Evolutionary conservation across 2,113 vertebrate species (phyloP).

Genomic region (Arvicanthis niloticus): DNA sequence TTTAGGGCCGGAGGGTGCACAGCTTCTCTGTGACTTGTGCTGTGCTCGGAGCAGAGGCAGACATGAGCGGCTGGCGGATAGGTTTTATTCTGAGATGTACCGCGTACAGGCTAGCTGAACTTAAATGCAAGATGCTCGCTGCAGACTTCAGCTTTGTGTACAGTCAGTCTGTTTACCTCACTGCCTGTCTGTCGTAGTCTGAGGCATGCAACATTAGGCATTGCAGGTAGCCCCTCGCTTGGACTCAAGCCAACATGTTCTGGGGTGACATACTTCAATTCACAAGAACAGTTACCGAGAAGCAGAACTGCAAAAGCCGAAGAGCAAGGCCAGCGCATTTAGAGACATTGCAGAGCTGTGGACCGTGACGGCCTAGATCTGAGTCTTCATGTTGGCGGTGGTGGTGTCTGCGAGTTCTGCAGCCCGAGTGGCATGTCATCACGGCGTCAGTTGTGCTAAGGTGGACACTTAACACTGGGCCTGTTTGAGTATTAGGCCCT

Average conservation of each 20-base stretch:
- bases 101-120: background rate
- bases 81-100: background rate
- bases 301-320: background rate
- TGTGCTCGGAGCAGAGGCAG: background rate
- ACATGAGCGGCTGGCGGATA: background rate
- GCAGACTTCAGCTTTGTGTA: too few species aligned
- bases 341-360: background rate
- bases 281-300: background rate
- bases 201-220: background rate
- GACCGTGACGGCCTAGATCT: background rate
- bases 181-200: too few species aligned
- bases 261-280: background rate
- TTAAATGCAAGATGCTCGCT: background rate
- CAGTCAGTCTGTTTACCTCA: too few species aligned
- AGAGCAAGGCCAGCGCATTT: background rate
- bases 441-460: background rate
- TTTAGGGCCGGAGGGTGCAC: background rate
- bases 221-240: too few species aligned
- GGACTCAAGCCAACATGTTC: background rate
- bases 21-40: background rate
- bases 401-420: background rate
- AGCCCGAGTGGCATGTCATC: background rate
- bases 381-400: background rate
- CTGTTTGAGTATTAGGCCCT: background rate
- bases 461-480: background rate